A percentile compares a stretch with the other conserved stretches of the same genome.
Evolutionary conservation across 2,113 vertebrate genomes (phyloP).

Genomic region (Epinephelus cyanopodus): DNA sequence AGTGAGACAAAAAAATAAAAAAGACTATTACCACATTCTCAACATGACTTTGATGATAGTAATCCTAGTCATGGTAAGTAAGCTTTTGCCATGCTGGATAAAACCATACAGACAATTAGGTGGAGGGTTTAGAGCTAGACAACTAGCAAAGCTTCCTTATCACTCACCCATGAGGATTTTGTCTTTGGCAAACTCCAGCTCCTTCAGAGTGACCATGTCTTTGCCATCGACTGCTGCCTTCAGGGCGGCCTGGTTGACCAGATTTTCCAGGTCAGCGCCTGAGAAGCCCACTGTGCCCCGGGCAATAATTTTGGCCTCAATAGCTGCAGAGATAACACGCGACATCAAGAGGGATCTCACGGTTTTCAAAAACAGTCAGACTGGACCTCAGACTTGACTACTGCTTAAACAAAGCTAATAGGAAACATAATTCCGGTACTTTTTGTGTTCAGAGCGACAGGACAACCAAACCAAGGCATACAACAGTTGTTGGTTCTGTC

Average conservation of each 20-base stretch:
- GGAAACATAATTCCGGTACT: neutral
- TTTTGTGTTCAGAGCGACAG: neutral
- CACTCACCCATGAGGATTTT: constrained; percentile 97
- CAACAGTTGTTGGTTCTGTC: neutral
- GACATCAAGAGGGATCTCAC: neutral
- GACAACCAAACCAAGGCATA: neutral
- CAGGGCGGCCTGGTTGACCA: constrained; percentile 97
- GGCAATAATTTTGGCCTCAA: constrained; percentile 94
- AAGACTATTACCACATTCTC: neutral
- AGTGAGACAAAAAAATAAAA: too few relatives aligned
- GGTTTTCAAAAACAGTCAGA: neutral
- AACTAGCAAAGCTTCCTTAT: neutral
- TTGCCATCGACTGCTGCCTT: constrained; percentile 98
- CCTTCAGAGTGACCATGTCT: constrained; percentile 97
- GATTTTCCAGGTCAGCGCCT: constrained; percentile 97
- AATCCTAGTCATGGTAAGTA: neutral
- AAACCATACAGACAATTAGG: neutral
- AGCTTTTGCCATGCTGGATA: neutral
- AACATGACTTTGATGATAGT: neutral
- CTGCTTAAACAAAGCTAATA: neutral
- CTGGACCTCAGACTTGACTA: neutral
- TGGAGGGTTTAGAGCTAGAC: too few relatives aligned
- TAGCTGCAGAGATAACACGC: constrained; percentile 66
- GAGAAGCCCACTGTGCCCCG: constrained; percentile 98
- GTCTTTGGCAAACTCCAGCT: constrained; percentile 98